Percentiles rank a stretch among this genome's conserved stretches.
Conservation (phyloP, 2,888 invertebrate species). For the Drosophila paramelanica region DNA sequence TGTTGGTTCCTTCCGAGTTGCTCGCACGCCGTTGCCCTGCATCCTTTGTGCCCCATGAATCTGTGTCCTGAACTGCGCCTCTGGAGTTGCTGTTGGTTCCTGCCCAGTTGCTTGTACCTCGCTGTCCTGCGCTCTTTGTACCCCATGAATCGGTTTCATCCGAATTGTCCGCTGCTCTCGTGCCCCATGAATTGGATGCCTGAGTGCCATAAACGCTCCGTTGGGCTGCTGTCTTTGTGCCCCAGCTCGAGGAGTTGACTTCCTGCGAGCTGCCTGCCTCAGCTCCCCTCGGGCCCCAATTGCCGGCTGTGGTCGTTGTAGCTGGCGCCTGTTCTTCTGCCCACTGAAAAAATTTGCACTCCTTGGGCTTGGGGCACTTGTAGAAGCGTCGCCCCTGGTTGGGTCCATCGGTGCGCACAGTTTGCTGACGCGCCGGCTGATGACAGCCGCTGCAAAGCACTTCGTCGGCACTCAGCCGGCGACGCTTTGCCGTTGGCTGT, state of each 20-base stretch:
- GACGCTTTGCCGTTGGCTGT: constrained; percentile 44
- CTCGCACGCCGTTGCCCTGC: neutral
- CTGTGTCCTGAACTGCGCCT: neutral
- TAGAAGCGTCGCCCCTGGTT: constrained; percentile 94
- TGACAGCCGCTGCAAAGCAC: constrained; percentile 81
- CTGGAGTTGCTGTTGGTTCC: neutral
- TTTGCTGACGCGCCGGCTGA: constrained; percentile 80
- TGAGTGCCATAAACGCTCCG: neutral
- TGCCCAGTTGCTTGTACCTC: neutral
- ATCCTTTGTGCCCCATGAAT: constrained; percentile 13
- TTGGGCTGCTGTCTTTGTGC: neutral
- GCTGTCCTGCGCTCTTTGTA: neutral
- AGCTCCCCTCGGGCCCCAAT: neutral
- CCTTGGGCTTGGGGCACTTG: constrained; percentile 87
- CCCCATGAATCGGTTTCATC: constrained; percentile 10
- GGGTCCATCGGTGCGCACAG: constrained; percentile 92
- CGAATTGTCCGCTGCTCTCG: neutral
- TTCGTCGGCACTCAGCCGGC: constrained; percentile 19
- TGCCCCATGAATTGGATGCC: neutral
- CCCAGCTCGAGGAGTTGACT: constrained; percentile 9
- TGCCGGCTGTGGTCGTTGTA: neutral
- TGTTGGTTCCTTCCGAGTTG: constrained; percentile 4
- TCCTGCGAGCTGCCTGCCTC: neutral
- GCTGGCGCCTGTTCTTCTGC: constrained; percentile 85
- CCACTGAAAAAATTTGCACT: constrained; percentile 95